Evolutionary conservation across 2,888 invertebrate genomes (phyloP).

Genomic region (Carcina quercana): DNA sequence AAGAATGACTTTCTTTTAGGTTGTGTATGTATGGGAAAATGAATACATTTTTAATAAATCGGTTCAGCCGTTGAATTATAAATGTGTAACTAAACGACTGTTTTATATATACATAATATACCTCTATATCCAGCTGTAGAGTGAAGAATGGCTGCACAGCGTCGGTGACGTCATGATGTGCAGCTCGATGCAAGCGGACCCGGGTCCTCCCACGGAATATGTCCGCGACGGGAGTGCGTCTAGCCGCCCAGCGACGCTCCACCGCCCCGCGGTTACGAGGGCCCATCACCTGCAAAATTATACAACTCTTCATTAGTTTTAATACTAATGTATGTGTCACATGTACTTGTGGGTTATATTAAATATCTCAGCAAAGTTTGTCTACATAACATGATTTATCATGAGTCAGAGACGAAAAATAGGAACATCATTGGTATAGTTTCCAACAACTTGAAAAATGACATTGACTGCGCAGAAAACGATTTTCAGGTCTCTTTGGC

Average conservation of each 20-base stretch:
- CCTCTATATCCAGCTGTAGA: slow-evolving; percentile 95
- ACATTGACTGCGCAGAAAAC: no score
- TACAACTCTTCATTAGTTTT: not conserved
- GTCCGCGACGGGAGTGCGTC: slow-evolving; percentile 90
- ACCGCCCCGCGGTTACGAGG: slow-evolving; percentile 91
- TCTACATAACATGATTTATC: slow-evolving; percentile 12
- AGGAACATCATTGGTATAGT: slow-evolving; percentile 21
- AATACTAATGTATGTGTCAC: not conserved
- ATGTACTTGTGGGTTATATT: not conserved
- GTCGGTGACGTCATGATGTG: slow-evolving; percentile 82
- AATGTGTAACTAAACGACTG: no score
- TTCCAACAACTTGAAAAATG: no score
- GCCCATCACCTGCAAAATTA: slow-evolving; percentile 79
- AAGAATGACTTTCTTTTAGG: no score
- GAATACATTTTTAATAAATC: no score
- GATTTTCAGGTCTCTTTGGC: no score
- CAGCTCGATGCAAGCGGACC: slow-evolving; percentile 83
- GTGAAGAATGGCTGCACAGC: slow-evolving; percentile 97
- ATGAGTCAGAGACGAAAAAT: slow-evolving; percentile 22
- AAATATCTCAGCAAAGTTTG: slow-evolving; percentile 11
- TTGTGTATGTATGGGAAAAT: no score
- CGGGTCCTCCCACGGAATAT: slow-evolving; percentile 95
- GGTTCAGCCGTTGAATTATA: no score
- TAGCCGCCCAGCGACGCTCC: slow-evolving; percentile 82
- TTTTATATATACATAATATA: no score